Evolutionary conservation across 2,797 vertebrate genomes (phyloP).

Genomic region (Sarcophilus harrisii): DNA sequence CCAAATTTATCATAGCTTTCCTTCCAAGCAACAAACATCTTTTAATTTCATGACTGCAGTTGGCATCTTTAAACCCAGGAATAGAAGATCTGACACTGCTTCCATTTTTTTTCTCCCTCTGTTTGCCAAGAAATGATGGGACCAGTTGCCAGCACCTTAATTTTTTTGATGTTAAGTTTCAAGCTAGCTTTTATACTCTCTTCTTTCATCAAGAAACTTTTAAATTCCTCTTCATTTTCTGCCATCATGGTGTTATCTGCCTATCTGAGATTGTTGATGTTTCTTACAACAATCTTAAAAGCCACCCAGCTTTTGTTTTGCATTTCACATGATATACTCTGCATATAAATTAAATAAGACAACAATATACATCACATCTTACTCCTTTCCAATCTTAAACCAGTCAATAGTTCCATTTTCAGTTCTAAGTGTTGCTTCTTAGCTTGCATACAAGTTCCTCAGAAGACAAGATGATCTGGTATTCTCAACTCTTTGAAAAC

Average conservation of each 20-base stretch:
- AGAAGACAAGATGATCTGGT: neutral
- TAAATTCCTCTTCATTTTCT: neutral
- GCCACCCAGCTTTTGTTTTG: neutral
- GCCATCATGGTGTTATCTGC: neutral
- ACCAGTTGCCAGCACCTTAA: neutral
- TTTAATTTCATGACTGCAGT: neutral
- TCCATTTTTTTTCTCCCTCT: neutral
- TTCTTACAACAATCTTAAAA: neutral
- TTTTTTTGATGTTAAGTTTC: neutral
- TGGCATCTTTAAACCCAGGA: neutral
- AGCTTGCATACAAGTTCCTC: neutral
- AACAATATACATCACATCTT: neutral
- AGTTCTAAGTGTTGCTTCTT: neutral
- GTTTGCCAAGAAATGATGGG: neutral
- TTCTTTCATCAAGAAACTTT: neutral
- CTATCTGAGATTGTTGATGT: neutral
- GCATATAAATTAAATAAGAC: neutral
- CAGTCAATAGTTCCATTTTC: neutral
- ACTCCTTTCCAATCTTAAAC: neutral
- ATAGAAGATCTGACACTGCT: neutral
- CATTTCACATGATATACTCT: neutral
- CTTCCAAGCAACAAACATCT: neutral
- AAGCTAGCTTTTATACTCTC: neutral
- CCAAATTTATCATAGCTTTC: neutral
- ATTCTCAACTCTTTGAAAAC: neutral